These are phyloP conservation scores for Enteromius mattozi DNA, from an alignment of 2,797 vertebrate species.

Conservation along the genomic window DNA sequence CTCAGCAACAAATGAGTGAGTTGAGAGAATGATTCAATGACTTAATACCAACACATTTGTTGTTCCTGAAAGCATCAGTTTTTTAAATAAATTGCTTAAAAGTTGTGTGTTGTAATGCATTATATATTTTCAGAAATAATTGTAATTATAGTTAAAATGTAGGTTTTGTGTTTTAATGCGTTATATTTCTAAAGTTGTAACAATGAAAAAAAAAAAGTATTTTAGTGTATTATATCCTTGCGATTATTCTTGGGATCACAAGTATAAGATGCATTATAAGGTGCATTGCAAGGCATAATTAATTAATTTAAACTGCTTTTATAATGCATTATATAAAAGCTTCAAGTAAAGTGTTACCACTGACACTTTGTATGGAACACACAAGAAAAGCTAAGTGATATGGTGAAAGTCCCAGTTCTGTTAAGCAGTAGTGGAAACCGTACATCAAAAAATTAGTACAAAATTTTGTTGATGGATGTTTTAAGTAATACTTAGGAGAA, in stretches of 20 bases:
- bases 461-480: conserved; percentile 7
- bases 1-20: background rate
- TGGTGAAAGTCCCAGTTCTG: background rate
- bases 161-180: background rate
- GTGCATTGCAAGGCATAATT: background rate
- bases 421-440: background rate
- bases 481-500: conserved; percentile 14
- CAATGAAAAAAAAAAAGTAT: background rate
- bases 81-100: background rate
- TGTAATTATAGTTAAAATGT: background rate
- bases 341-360: background rate
- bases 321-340: background rate
- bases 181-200: background rate
- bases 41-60: background rate
- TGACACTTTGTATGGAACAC: background rate
- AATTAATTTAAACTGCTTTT: background rate
- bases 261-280: background rate
- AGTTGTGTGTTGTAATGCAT: background rate
- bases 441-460: background rate
- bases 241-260: background rate
- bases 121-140: background rate
- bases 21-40: background rate
- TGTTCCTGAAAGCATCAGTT: background rate
- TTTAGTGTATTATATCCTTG: background rate
- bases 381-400: background rate